These are phyloP conservation scores for Poeciliopsis turrubarensis DNA, from an alignment of 2,113 vertebrate genomes.

Conservation along the genomic window DNA sequence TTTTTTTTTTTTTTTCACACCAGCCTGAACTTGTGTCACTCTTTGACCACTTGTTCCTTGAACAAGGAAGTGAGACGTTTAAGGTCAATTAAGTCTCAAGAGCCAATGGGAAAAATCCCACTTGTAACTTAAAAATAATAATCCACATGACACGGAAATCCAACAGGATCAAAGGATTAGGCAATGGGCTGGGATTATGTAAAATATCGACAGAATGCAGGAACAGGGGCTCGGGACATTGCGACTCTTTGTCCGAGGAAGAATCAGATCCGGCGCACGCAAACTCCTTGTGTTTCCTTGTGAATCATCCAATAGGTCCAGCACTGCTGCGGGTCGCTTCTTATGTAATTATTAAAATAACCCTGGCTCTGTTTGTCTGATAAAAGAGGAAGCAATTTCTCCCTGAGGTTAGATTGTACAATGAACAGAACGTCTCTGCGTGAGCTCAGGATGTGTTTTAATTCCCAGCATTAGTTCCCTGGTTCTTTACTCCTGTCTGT, in stretches of 20 bases:
- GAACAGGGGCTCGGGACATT: not conserved
- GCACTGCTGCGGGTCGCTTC: not conserved
- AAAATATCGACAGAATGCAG: slow-evolving; percentile 10
- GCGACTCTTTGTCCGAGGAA: not conserved
- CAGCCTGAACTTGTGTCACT: too few species aligned
- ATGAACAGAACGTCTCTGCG: not conserved
- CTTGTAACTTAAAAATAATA: not conserved
- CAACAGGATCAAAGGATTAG: slow-evolving; percentile 11
- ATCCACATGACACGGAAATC: slow-evolving; percentile 2
- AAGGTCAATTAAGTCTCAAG: not conserved
- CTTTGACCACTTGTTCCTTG: not conserved
- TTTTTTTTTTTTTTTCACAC: not conserved
- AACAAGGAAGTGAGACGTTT: not conserved
- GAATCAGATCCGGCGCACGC: not conserved
- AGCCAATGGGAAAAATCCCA: not conserved
- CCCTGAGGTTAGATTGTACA: slow-evolving; percentile 1
- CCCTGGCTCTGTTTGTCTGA: not conserved
- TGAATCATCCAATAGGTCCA: not conserved
- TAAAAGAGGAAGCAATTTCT: slow-evolving; percentile 26
- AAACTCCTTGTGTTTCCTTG: not conserved
- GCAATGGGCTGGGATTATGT: slow-evolving; percentile 8
- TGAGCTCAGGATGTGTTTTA: not conserved
- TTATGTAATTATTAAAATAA: slow-evolving; percentile 22
- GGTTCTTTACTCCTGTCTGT: too few species aligned
- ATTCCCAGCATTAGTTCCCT: not conserved